These are phyloP conservation scores for Syrista parreyssii DNA, from an alignment of 2,888 invertebrate species.

Conservation along the genomic window DNA sequence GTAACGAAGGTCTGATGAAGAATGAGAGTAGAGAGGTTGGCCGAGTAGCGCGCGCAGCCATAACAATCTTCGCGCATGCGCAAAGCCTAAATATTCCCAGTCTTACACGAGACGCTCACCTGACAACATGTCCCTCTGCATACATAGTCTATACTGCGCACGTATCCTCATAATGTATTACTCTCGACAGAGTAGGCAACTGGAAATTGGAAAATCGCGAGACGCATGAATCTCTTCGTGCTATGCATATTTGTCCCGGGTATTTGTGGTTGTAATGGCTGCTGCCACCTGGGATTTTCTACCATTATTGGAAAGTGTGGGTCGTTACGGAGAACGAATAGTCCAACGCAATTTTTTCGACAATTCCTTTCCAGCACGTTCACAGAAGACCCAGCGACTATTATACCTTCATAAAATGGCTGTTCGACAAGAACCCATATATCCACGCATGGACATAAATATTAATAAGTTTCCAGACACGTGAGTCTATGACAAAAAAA, in stretches of 20 bases:
- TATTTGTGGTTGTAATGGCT: neutral
- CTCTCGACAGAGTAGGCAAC: neutral
- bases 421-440: neutral
- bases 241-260: neutral
- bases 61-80: neutral
- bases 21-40: neutral
- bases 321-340: neutral
- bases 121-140: neutral
- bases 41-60: neutral
- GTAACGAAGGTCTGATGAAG: neutral
- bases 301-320: neutral
- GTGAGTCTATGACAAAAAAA: neutral
- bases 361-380: neutral
- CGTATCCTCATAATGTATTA: neutral
- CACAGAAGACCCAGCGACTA: neutral
- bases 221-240: neutral
- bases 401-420: neutral
- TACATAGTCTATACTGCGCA: neutral
- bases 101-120: neutral
- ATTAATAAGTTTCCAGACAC: neutral
- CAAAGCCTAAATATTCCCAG: neutral
- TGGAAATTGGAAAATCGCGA: neutral
- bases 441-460: neutral
- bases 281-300: neutral
- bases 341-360: neutral